These are phyloP conservation scores for Entomyzon cyanotis DNA, from an alignment of 2,113 vertebrate genomes.

Conservation along the genomic window DNA sequence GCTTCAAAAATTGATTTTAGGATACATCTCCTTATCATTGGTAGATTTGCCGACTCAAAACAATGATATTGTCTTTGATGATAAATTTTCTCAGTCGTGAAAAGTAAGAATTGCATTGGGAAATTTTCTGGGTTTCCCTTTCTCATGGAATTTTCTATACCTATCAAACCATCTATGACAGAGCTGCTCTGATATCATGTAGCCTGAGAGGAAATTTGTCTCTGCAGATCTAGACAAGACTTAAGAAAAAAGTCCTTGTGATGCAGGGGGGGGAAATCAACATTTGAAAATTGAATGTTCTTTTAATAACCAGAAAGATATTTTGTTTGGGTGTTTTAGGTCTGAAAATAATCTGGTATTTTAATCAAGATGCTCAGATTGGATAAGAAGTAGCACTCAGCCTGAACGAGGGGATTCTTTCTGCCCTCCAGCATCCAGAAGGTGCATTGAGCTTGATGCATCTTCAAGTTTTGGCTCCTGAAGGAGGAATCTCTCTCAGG, in stretches of 20 bases:
- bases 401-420: not conserved
- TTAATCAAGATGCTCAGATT: not conserved
- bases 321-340: not conserved
- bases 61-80: not conserved
- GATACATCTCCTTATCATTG: slow-evolving; percentile 16
- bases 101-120: not conserved
- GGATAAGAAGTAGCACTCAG: not conserved
- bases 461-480: not conserved
- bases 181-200: not conserved
- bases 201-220: not conserved
- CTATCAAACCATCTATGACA: not conserved
- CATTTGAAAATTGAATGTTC: not conserved
- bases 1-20: slow-evolving; percentile 51
- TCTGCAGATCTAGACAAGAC: not conserved
- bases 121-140: not conserved
- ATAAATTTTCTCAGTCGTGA: not conserved
- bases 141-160: not conserved
- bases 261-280: not conserved
- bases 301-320: not conserved
- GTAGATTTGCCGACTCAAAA: slow-evolving; percentile 7
- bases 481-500: not conserved
- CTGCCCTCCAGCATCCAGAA: not conserved
- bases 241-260: not conserved
- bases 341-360: not conserved
- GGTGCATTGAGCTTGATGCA: not conserved